These are phyloP conservation scores for Protobothrops flavoviridis DNA, from an alignment of 2,113 vertebrate species.

Conservation along the genomic window DNA sequence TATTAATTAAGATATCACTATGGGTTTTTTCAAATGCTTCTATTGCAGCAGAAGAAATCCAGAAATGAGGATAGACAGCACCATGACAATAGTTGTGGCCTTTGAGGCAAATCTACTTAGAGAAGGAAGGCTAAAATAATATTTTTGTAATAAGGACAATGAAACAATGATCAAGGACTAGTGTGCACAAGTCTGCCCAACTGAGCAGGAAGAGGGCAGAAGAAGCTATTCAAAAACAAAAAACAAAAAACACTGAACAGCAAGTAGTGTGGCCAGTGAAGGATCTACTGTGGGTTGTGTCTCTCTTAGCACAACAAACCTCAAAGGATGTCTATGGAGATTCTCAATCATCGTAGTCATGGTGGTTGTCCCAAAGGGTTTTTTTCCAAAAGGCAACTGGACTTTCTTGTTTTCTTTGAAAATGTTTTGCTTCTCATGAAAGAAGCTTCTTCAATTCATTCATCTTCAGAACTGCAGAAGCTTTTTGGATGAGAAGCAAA, in stretches of 20 bases:
- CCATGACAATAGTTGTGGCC: background rate
- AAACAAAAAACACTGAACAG: background rate
- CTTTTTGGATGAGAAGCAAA: background rate
- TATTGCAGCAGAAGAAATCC: background rate
- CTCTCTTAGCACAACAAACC: background rate
- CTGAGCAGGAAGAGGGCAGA: background rate
- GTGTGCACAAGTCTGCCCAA: background rate
- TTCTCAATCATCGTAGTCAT: background rate
- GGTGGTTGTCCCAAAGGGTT: background rate
- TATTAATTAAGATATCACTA: background rate
- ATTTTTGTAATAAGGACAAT: background rate
- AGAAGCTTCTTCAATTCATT: background rate
- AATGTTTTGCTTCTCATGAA: background rate
- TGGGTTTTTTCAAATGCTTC: background rate
- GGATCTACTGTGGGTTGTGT: background rate
- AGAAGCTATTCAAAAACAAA: background rate
- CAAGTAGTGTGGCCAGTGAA: background rate
- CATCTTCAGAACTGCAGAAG: background rate
- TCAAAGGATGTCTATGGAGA: background rate
- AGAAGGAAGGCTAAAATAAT: conserved; percentile 5
- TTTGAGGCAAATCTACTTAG: background rate
- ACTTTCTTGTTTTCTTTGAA: background rate
- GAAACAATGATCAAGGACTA: background rate
- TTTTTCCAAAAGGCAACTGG: background rate
- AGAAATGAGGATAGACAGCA: background rate